Evolutionary conservation across 1,140 invertebrate genomes (phyloP), one percentile per base, ranked within the genome.

Genomic region (Megalopta genalis): DNA sequence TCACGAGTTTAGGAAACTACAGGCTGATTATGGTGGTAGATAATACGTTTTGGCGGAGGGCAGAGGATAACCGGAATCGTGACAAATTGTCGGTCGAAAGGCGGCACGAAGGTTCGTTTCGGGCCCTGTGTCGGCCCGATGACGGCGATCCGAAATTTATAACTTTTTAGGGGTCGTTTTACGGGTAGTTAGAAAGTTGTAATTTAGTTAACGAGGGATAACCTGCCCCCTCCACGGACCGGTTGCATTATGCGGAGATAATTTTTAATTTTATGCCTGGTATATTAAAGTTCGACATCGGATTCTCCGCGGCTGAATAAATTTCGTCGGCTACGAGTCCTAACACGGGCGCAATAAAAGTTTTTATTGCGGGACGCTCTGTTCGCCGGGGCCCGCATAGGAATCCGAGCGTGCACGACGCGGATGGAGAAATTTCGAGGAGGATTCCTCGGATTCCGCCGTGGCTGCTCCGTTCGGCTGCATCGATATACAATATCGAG

Each of bases 211-310:
- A 75, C 77, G 71, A 67, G 32, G 49, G 18, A 2, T 59, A 62
- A 65, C 64, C 64, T n/a, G 21, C 54, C 54, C 54, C 9, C 21
- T 57, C 21, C 21, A 18, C n/a, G 7, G 21, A 2, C 54, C 7
- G 8, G 18, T 21, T 52, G 64, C 60, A 49, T 79, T 74, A 79
- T 49, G 39, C 65, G 70, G 10, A 23, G 71, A 79, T 74, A 74
- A 79, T 74, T 67, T 74, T 79, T 74, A 67, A 79, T 79, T 79
- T 79, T 79, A 79, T 66, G 25, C 4, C 77, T 37, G 25, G 16
- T 37, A 37, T 66, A 72, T 60, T 74, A 60, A 65, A 23, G 39
- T 66, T 74, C 77, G 63, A 66, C 63, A 60, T 60, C 70, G 68
- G 18, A 46, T 64, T 25, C 39, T 25, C 7, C 21, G 0, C 27